phyloP scores from a whole-genome alignment of 2,113 vertebrate genomes.

The Gorsachius goisagi region DNA sequence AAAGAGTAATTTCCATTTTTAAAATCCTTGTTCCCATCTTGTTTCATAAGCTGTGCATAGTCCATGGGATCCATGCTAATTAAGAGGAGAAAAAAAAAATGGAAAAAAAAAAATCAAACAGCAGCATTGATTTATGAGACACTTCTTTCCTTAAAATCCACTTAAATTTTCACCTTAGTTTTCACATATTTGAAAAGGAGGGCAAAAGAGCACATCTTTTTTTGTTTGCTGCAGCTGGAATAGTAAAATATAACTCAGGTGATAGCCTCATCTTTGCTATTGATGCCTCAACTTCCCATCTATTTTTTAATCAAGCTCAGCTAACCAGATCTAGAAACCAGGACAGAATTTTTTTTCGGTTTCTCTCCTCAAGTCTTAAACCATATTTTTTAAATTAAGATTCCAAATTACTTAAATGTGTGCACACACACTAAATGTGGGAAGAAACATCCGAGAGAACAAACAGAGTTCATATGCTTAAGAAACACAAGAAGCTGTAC shows the following conservation, averaged over 20 bases:
- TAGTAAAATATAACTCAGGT: background rate
- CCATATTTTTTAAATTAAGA: background rate
- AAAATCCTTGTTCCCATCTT: conserved; percentile 69
- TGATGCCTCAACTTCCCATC: background rate
- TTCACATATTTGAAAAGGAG: background rate
- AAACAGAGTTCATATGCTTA: background rate
- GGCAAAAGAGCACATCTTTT: background rate
- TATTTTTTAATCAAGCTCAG: background rate
- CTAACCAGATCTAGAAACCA: background rate
- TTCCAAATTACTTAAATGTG: background rate
- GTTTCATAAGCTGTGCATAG: conserved; percentile 46
- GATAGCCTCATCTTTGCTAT: background rate
- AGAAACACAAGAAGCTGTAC: background rate
- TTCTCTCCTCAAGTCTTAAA: background rate
- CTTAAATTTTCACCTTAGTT: background rate
- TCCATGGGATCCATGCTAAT: conserved; percentile 56
- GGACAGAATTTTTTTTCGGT: background rate
- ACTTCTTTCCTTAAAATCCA: background rate
- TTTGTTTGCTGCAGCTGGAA: background rate
- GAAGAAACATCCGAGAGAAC: background rate
- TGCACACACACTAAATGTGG: background rate
- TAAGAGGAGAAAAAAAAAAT: background rate
- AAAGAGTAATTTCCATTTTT: conserved; percentile 68
- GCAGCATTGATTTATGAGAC: background rate
- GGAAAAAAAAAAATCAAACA: background rate